phyloP scores from a whole-genome alignment of 2,888 invertebrate genomes.

The Leptinotarsa peninsularis region DNA sequence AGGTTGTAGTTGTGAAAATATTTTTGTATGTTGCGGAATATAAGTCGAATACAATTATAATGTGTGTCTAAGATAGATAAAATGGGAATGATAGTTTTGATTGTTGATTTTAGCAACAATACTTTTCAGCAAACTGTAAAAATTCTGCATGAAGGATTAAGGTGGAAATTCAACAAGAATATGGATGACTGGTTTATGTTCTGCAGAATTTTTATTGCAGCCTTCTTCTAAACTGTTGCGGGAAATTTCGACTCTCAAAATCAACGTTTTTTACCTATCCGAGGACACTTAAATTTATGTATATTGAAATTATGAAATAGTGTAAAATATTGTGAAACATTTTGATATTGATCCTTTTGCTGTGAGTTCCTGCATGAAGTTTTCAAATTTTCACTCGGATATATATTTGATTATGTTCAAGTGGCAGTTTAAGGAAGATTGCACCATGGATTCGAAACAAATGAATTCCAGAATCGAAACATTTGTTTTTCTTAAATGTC shows the following conservation, averaged over 20 bases:
- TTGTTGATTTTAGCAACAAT: no score
- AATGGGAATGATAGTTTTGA: not conserved
- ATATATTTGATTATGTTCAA: no score
- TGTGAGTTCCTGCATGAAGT: not conserved
- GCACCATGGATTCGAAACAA: not conserved
- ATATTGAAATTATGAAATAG: not conserved
- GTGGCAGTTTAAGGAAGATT: not conserved
- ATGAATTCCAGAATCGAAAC: not conserved
- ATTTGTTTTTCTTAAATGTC: no score
- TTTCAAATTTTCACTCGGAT: not conserved
- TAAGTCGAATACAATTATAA: not conserved
- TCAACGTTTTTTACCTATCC: not conserved
- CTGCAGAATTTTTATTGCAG: no score
- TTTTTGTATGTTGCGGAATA: not conserved
- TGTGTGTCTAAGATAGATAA: not conserved
- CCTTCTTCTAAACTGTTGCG: no score
- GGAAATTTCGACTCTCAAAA: not conserved
- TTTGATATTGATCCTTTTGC: slow-evolving; percentile 1
- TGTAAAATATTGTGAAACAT: slow-evolving; percentile 10
- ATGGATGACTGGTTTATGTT: no score
- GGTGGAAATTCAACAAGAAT: no score
- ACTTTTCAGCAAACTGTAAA: no score
- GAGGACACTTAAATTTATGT: no score
- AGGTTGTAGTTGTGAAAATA: not conserved
- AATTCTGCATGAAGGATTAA: no score